Evolutionary conservation across 2,797 vertebrate species (phyloP), one percentile per base, ranked within the genome.

Genomic region (Urocyon cinereoargenteus): DNA sequence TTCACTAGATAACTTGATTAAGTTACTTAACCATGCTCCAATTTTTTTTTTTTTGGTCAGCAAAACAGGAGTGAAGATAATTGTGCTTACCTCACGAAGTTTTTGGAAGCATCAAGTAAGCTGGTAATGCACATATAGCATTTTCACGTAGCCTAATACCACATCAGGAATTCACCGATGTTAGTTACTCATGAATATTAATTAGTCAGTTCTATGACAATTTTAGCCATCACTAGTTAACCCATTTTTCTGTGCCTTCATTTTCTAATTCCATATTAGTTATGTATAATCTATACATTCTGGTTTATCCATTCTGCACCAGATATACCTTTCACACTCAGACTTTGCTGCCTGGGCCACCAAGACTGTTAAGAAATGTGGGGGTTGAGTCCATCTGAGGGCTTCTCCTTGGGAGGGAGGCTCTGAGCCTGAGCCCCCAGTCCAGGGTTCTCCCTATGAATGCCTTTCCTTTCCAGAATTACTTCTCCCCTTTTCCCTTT

Each of bases 1-100:
- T 55, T 68, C 53, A 26, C 45, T 66, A 31, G 78, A n/a, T 55
- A 57, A 49, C 53, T 53, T 94, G 77, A n/a, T 49, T 51, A 82
- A 64, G 14, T 34, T 75, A 51, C 68, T 88, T 91, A 88, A 55
- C 64, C 14, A 6, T 62, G 21, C 26, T 59, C 53, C 26, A 21
- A 22, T 45, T 94, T 94, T 86, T 34, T 86, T 40, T 40, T 40
- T 40, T 40, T 40, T 40, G 34, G 14, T 87, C 64, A 66, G 68
- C 66, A 81, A 89, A 96, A 85, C 45, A 13, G 59, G 34, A 45
- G 34, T 96, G 40, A 89, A 95, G 64, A 24, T 66, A 72, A 34
- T 85, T 68, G 49, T 68, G 40, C 36, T 36, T 34, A 70, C 40
- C 10, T 84, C 21, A 18, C 1, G 59, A 73, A 16, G 26, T 61